Base-by-base conservation (phyloP, 2,113 vertebrate species). In the Rhinolophus ferrumequinum region DNA sequence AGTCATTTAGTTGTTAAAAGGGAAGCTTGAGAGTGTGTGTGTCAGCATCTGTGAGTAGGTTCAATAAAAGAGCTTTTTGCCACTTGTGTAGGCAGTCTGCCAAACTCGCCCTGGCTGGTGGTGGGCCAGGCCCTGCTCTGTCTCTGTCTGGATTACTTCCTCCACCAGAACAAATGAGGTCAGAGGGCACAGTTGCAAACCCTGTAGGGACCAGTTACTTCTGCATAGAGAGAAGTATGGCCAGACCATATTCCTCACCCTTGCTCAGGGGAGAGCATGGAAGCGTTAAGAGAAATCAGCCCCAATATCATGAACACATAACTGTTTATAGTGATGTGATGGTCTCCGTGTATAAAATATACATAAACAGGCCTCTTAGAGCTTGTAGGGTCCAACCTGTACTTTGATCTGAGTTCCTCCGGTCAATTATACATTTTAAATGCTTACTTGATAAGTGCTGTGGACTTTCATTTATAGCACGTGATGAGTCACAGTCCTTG, bases 221-320 rank as follows among this genome's bases (percentile, higher is more conserved):
- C 19, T 10, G 7, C 73, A 67, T 24, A 24, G 33, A 85, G n/a
- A 64, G 12, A 44, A 77, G 47, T n/a, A 6, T 24, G 73, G 16
- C 85, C 56, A 67, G 15, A 80, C 44, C 21, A 1, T 7, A 2
- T 8, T 47, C 33, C 67, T 64, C 8, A 35, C 18, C 35, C 60
- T 33, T 0, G 3, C 35, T 72, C 56, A 1, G 30, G 50, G 4
- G 1, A 1, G 38, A 44, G 12, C 0, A 0, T 6, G 62, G 82
- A 50, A 19, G 41, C 0, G 1, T 50, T 10, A n/a, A 24, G 52
- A 22, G 54, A 50, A 47, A 50, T 8, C 28, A 77, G 28, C 38
- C 41, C 41, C n/a, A 1, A 2, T 5, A 1, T 6, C 0, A 0
- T 15, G 10, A 44, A 9, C 19, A 0, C 18, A 1, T 7, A 10